A percentile compares a stretch with the other conserved stretches of the same genome.
Evolutionary conservation across 2,113 vertebrate genomes (phyloP).

Genomic region (Apeltes quadracus): DNA sequence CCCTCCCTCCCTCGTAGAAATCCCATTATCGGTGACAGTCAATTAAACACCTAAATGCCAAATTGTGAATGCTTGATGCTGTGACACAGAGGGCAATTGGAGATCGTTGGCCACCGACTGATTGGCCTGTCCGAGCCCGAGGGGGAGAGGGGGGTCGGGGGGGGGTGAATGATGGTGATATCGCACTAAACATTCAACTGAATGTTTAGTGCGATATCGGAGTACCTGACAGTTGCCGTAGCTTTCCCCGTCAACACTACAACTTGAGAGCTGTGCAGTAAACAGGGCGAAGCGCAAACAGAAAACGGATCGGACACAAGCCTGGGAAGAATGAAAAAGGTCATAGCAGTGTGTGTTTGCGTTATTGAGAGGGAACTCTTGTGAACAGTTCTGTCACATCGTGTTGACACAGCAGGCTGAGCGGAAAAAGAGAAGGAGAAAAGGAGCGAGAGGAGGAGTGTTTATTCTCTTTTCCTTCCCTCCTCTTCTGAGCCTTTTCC

Average conservation of each 20-base stretch:
- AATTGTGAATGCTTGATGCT: constrained; percentile 60
- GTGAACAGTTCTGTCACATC: constrained; percentile 65
- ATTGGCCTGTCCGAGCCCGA: constrained; percentile 11
- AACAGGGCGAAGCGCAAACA: background rate
- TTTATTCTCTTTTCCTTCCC: constrained; percentile 70
- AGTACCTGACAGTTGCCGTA: background rate
- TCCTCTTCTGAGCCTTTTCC: constrained; percentile 70
- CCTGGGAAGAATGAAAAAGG: constrained; percentile 42
- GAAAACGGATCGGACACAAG: constrained; percentile 14
- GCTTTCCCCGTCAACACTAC: no score
- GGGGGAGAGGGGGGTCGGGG: background rate
- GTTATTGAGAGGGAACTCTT: constrained; percentile 46
- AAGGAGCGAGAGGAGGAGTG: constrained; percentile 54
- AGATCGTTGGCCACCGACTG: constrained; percentile 48
- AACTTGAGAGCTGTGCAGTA: background rate
- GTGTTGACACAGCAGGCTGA: constrained; percentile 58
- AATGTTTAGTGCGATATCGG: background rate
- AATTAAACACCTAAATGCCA: constrained; percentile 76
- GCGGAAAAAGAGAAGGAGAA: constrained; percentile 18
- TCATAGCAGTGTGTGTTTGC: constrained; percentile 48
- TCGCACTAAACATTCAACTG: no score
- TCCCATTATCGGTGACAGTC: constrained; percentile 73
- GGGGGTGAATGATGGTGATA: constrained; percentile 2
- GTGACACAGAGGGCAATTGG: constrained; percentile 55
- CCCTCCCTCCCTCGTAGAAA: constrained; percentile 20